Base-by-base conservation (phyloP, 2,888 invertebrate genomes). In the Ormia ochracea region DNA sequence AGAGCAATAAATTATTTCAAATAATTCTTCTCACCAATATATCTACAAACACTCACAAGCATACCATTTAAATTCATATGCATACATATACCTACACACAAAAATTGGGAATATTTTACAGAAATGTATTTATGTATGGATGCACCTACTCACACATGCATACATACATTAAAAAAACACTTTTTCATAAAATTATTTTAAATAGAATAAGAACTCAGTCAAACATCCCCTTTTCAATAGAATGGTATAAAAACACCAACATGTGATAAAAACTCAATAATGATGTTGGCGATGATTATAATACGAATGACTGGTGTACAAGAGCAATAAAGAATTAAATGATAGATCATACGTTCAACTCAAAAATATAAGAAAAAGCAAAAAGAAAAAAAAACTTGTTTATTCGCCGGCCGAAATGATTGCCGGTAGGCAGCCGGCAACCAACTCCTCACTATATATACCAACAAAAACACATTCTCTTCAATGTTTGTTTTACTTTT, bases 351-450 rank as follows among this genome's bases (percentile, higher is more conserved):
- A 52, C 59, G 41, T 63, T 61, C 31, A 43, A 19, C 19, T 45
- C n/a, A 28, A 28, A 58, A 36, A 36, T 45, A 43, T 17, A 17
- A 43, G 2, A n/a, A 52, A 26, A 52, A 31, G 6, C 12, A 59
- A 52, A 61, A 41, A 9, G 33, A 59, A 33, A 33, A 31, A 61
- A 66, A 68, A 76, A 69, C 75, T 76, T 76, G 68, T 69, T 68
- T 76, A 69, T 68, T 43, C 68, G 68, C 75, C 68, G 75, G 75
- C 45, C 61, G 68, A 68, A n/a, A n/a, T n/a, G n/a, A n/a, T n/a
- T n/a, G n/a, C 52, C 43, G 66, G 59, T 52, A 74, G 28, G 43
- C 68, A 21, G 45, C 23, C 21, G 21, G 12, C 23, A 23, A 45
- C 21, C 45, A 45, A 45, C 23, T 12, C 45, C 45, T 50, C 48